Conservation (phyloP, 2,888 invertebrate species). For the Aethes cnicana region DNA sequence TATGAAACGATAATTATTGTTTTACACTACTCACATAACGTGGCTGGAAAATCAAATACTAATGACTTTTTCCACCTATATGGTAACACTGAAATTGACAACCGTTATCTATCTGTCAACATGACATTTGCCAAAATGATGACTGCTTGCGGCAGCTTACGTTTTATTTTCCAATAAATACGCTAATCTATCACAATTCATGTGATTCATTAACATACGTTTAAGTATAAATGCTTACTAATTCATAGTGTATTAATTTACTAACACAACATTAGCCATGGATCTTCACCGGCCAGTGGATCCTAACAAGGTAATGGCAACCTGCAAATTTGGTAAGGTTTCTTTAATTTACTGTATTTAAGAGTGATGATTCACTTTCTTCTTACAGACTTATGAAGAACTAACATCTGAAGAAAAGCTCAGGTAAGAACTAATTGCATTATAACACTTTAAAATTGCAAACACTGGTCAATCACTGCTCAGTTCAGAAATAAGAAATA, state of each 20-base stretch:
- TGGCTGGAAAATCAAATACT: no score
- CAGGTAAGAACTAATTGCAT: conserved; percentile 75
- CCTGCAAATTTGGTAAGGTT: conserved; percentile 32
- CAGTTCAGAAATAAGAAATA: no score
- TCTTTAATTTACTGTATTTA: conserved; percentile 30
- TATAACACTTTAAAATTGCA: no score
- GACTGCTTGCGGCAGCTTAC: conserved; percentile 34
- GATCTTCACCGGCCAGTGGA: conserved; percentile 77
- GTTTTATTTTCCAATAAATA: conserved; percentile 26
- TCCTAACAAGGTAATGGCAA: conserved; percentile 67
- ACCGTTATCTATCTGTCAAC: conserved; percentile 29
- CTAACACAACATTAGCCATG: conserved; percentile 47
- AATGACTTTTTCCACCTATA: no score
- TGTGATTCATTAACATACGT: conserved; percentile 31
- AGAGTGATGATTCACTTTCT: conserved; percentile 38
- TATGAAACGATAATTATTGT: no score
- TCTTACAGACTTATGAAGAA: conserved; percentile 86
- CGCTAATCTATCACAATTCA: conserved; percentile 11
- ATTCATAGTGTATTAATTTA: conserved; percentile 17
- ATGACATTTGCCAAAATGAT: conserved; percentile 36
- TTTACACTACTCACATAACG: no score
- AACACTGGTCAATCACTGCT: no score
- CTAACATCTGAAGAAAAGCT: conserved; percentile 89
- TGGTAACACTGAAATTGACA: conserved; percentile 13
- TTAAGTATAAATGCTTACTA: conserved; percentile 38